These are phyloP conservation scores for Sciurus carolinensis DNA, from an alignment of 2,797 vertebrate species.

Conservation along the genomic window DNA sequence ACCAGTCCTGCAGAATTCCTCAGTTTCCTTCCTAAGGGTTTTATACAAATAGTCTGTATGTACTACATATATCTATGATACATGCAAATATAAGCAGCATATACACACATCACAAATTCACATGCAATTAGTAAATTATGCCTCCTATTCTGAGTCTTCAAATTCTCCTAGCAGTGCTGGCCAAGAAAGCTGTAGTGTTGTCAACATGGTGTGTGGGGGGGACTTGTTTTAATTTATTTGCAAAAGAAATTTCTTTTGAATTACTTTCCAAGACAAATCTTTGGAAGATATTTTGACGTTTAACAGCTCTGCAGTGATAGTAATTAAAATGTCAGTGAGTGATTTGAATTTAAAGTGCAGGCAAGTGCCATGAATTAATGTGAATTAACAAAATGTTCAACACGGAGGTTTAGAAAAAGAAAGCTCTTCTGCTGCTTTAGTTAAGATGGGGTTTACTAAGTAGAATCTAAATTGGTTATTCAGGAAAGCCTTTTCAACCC, in stretches of 20 bases:
- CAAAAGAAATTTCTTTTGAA: constrained; percentile 75
- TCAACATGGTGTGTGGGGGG: neutral
- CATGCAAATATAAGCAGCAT: neutral
- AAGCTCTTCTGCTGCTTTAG: constrained; percentile 19
- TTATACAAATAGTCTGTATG: neutral
- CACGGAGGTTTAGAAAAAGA: constrained; percentile 63
- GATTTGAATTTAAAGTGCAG: constrained; percentile 73
- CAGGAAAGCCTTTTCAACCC: constrained; percentile 8
- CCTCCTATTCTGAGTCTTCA: constrained; percentile 57
- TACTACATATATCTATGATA: neutral
- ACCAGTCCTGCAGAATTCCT: neutral
- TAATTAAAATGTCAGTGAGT: constrained; percentile 68
- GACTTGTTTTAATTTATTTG: constrained; percentile 78
- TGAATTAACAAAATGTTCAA: constrained; percentile 73
- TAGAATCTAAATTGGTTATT: constrained; percentile 12
- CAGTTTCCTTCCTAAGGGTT: neutral
- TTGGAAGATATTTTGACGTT: constrained; percentile 80
- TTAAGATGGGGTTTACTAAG: constrained; percentile 71
- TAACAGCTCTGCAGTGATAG: constrained; percentile 63
- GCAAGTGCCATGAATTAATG: constrained; percentile 60
- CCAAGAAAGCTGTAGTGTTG: constrained; percentile 67
- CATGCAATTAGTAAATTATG: constrained; percentile 61
- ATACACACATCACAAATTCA: constrained; percentile 12
- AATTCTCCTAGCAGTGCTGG: constrained; percentile 68
- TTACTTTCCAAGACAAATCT: constrained; percentile 71